Base-by-base conservation (phyloP, 2,888 invertebrate species). In the Entomobrya proxima region DNA sequence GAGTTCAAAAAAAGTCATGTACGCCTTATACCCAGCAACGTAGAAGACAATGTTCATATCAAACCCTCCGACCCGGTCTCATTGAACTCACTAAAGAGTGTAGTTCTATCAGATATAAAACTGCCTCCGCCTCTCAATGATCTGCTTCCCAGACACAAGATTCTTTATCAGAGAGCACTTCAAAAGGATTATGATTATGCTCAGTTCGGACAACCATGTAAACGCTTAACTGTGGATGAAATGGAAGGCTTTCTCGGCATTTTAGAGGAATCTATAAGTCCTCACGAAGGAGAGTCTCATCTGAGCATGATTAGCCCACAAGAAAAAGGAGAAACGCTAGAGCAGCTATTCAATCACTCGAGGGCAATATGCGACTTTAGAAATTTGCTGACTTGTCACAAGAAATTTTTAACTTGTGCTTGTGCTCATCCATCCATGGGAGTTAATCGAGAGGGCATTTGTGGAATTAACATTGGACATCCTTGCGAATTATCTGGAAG, bases 361-460 rank as follows among this genome's bases (percentile, higher is more conserved):
- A 79, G 74, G 32, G 50, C 27, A 15, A 83, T 83, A 18, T 86
- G 75, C 44, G 83, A 86, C 64, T 86, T 79, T 32, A n/a, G 74
- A 6, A 79, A 79, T 44, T 47, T 84, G 47, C 74, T 84, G 5
- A 67, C 72, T 4, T 86, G 86, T 40, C 75, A 86, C 52, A 61
- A 69, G 30, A 44, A 72, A 1, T 55, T 40, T 35, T 40, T 64
- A 18, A 72, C 78, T 1, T 86, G 86, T 78, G 75, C 74, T 0
- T 86, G 86, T 76, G 81, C 86, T 18, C 83, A 86, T 58, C 64
- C 69, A 1, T 79, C 83, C 3, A 79, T 86, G 79, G 77, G 81
- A n/a, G 30, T 84, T 13, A 58, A 47, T n/a, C 55, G 75, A 9
- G 74, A 78, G 1, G 86, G 83, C n/a, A 30, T 50, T 27, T 86